phyloP scores from a whole-genome alignment of 92 coral and sea anemone genomes.

The Epizoanthus scotinus region DNA sequence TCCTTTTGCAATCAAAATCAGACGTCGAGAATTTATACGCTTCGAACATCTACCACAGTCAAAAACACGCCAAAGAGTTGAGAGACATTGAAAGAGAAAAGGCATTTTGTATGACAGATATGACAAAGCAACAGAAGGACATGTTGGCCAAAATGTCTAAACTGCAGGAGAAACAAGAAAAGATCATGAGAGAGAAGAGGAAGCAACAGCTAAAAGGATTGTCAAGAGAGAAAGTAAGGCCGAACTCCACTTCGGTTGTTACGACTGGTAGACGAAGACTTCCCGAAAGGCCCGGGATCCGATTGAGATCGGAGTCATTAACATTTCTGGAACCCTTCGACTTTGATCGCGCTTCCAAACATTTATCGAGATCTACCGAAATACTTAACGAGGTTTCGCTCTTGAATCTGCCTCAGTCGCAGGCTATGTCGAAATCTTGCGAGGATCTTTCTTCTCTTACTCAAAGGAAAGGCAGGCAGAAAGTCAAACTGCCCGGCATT shows the following conservation, averaged over 20 bases:
- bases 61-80: constrained; percentile 81
- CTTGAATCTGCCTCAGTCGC: constrained; percentile 33
- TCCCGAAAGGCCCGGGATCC: constrained; percentile 48
- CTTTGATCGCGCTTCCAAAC: constrained; percentile 41
- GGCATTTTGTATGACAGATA: constrained; percentile 58
- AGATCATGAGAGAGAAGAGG: constrained; percentile 61
- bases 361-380: constrained; percentile 68
- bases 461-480: constrained; percentile 33
- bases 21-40: constrained; percentile 91
- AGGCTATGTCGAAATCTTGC: constrained; percentile 63
- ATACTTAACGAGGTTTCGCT: constrained; percentile 47
- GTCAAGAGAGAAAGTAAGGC: constrained; percentile 54
- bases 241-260: constrained; percentile 81
- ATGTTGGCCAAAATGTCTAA: constrained; percentile 78
- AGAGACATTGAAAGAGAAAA: constrained; percentile 73
- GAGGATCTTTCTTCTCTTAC: constrained; percentile 64
- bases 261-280: constrained; percentile 49
- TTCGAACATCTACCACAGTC: constrained; percentile 91
- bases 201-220: constrained; percentile 50
- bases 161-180: constrained; percentile 76
- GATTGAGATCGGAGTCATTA: constrained; percentile 71
- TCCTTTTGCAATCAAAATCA: constrained; percentile 88
- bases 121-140: constrained; percentile 81
- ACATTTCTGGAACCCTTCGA: constrained; percentile 71
- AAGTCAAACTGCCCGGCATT: constrained; percentile 60